Evolutionary conservation across 2,113 vertebrate genomes (phyloP).

Genomic region (Diphyllodes magnificus): DNA sequence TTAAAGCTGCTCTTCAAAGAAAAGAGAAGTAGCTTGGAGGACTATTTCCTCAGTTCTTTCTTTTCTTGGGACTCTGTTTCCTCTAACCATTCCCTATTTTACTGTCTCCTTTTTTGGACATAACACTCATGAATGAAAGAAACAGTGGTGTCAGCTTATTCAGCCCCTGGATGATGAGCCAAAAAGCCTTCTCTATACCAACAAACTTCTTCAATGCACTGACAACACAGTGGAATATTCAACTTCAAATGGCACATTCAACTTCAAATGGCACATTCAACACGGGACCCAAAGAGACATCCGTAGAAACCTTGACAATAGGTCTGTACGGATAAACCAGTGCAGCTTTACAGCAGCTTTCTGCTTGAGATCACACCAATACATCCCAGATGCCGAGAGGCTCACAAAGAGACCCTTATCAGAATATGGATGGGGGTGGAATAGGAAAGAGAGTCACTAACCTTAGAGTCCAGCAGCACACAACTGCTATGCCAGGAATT

Average conservation of each 20-base stretch:
- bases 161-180: neutral
- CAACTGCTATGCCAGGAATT: neutral
- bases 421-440: neutral
- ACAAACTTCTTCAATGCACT: neutral
- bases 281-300: neutral
- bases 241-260: neutral
- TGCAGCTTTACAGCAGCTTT: neutral
- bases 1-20: neutral
- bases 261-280: neutral
- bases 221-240: neutral
- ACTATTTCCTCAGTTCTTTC: neutral
- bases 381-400: neutral
- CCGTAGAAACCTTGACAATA: neutral
- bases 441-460: neutral
- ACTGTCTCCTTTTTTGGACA: neutral
- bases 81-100: neutral
- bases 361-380: neutral
- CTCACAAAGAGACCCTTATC: neutral
- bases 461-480: neutral
- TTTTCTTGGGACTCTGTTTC: neutral
- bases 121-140: neutral
- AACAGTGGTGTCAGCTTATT: neutral
- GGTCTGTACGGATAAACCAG: neutral
- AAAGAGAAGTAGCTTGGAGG: neutral
- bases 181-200: neutral